Percentiles rank a stretch among this genome's conserved stretches.
These are phyloP conservation scores for Bradypodion ventrale DNA, from an alignment of 2,797 vertebrate species.

Conservation along the genomic window DNA sequence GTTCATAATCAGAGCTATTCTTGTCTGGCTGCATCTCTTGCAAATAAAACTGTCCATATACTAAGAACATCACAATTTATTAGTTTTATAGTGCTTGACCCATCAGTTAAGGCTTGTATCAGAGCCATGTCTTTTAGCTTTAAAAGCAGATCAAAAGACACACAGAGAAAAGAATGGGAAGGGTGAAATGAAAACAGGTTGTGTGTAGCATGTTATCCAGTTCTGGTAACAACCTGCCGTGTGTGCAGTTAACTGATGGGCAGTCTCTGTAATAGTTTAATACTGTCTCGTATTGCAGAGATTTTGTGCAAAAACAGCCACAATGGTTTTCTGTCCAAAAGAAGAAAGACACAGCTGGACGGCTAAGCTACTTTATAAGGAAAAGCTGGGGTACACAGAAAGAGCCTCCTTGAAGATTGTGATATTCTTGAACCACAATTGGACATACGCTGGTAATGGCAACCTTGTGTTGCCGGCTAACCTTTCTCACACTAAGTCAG, in stretches of 20 bases:
- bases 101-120: neutral
- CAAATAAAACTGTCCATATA: conserved; percentile 54
- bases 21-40: conserved; percentile 20
- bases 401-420: too few species aligned
- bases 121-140: neutral
- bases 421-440: too few species aligned
- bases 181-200: conserved; percentile 49
- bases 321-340: neutral
- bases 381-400: too few species aligned
- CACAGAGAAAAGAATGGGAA: neutral
- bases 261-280: neutral
- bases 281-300: neutral
- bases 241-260: neutral
- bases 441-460: too few species aligned
- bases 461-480: too few species aligned
- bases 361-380: neutral
- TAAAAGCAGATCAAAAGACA: neutral
- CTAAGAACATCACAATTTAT: conserved; percentile 1
- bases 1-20: neutral
- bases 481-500: too few species aligned
- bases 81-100: neutral
- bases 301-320: too few species aligned
- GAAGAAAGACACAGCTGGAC: neutral
- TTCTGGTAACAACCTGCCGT: conserved; percentile 45
- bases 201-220: conserved; percentile 38